Percentiles rank a stretch among this genome's conserved stretches.
Evolutionary conservation across 2,888 invertebrate genomes (phyloP).

Genomic region (Halictus ligatus): DNA sequence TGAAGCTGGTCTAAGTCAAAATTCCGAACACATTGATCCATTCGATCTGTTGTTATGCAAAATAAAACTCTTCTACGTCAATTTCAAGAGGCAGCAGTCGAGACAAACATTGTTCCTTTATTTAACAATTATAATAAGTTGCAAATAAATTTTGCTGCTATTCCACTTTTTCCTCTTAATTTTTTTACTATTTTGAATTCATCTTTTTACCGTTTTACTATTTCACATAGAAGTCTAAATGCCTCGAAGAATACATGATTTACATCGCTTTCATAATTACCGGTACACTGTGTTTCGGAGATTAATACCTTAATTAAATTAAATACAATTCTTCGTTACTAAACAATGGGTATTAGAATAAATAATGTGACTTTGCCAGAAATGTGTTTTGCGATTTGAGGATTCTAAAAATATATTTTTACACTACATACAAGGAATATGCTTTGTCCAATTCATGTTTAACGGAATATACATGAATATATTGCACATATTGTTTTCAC

Average conservation of each 20-base stretch:
- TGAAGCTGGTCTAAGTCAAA: fast-evolving
- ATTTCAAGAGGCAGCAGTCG: not conserved
- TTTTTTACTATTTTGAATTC: not conserved
- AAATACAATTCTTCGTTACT: not conserved
- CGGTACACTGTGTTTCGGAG: not conserved
- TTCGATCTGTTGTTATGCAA: not conserved
- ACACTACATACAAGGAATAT: not conserved
- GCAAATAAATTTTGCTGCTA: no score
- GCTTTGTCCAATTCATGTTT: no score
- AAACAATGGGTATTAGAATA: not conserved
- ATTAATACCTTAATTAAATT: not conserved
- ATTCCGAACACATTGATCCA: not conserved
- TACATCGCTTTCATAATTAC: no score
- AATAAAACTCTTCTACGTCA: not conserved
- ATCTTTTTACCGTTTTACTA: not conserved
- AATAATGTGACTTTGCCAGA: no score
- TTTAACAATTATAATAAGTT: not conserved
- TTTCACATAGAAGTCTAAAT: not conserved
- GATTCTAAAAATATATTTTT: no score
- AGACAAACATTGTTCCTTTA: not conserved
- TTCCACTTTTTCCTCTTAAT: no score
- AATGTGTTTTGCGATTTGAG: no score
- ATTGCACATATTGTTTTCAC: no score
- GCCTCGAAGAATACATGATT: no score
- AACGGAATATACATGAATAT: no score